Evolutionary conservation across 2,797 vertebrate genomes (phyloP).

Genomic region (Anguilla marmorata): DNA sequence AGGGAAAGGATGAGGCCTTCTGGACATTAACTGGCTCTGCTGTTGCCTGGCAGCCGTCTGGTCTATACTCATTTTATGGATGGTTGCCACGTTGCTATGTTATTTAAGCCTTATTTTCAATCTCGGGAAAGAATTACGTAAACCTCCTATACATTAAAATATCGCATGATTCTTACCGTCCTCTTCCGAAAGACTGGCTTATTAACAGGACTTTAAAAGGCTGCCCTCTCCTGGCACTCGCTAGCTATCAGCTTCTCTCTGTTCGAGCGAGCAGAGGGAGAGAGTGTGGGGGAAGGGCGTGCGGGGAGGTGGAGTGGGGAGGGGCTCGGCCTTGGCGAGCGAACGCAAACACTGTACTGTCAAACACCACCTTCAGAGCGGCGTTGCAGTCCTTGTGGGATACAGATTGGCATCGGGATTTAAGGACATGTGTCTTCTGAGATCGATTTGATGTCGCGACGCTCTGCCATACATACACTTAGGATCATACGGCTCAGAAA

Average conservation of each 20-base stretch:
- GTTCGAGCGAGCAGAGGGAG: slow-evolving; percentile 17
- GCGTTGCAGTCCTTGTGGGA: not conserved
- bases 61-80: not conserved
- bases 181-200: not conserved
- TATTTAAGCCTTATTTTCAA: not conserved
- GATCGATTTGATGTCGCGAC: not conserved
- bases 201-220: not conserved
- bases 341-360: not conserved
- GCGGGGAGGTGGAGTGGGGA: slow-evolving; percentile 14
- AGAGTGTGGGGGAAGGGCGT: slow-evolving; percentile 41
- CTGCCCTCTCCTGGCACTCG: not conserved
- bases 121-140: not conserved
- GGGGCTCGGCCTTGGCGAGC: slow-evolving; percentile 34
- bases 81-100: not conserved
- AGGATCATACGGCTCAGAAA: not conserved
- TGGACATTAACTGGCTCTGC: not conserved
- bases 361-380: not conserved
- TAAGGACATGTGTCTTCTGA: slow-evolving; percentile 18
- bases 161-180: not conserved
- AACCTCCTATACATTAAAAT: not conserved
- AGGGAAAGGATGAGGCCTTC: slow-evolving; percentile 8
- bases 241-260: not conserved
- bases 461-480: slow-evolving; percentile 2
- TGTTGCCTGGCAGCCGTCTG: not conserved
- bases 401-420: not conserved